Conservation (phyloP, 2,888 invertebrate species). For the Entomobrya proxima region DNA sequence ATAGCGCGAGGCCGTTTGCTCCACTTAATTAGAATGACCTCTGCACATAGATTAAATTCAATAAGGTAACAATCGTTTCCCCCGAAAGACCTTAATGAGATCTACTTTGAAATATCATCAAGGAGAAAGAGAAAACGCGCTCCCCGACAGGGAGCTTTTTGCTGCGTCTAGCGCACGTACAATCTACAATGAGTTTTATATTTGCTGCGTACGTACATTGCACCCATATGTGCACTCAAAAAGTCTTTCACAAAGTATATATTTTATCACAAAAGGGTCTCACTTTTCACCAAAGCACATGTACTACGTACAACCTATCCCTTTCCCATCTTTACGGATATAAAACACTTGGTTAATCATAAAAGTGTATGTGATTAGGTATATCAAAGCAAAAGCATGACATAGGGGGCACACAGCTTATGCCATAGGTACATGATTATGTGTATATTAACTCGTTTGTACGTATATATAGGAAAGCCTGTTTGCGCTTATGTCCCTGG, state of each 20-base stretch:
- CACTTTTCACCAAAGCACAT: background rate
- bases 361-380: no score
- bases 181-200: conserved; percentile 24
- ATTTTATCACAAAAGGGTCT: conserved; percentile 7
- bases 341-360: no score
- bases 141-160: conserved; percentile 38
- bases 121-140: conserved; percentile 47
- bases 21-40: conserved; percentile 74
- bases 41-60: conserved; percentile 68
- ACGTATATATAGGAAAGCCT: background rate
- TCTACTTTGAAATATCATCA: conserved; percentile 67
- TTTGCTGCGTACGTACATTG: conserved; percentile 18
- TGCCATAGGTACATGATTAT: conserved; percentile 16
- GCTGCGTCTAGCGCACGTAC: background rate
- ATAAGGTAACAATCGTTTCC: conserved; percentile 64
- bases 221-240: conserved; percentile 40
- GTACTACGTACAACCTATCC: background rate
- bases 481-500: conserved; percentile 13
- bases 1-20: conserved; percentile 58
- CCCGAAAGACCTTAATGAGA: conserved; percentile 58
- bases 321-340: background rate
- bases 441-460: conserved; percentile 24
- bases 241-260: background rate
- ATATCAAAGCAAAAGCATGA: no score
- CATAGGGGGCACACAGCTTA: background rate